These are phyloP conservation scores for Venusia cambrica DNA, from an alignment of 2,888 invertebrate genomes.

Conservation along the genomic window DNA sequence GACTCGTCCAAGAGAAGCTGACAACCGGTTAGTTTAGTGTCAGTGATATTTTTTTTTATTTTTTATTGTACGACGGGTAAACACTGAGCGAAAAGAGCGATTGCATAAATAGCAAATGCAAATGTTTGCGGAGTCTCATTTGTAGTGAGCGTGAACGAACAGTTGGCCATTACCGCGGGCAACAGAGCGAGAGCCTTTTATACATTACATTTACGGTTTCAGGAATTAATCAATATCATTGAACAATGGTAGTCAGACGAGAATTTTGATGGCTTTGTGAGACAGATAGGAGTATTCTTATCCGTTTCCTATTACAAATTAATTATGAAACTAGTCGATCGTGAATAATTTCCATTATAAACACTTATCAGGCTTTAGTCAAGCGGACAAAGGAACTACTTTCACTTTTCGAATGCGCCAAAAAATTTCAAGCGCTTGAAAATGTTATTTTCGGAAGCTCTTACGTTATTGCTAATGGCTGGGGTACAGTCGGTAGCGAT, in stretches of 20 bases:
- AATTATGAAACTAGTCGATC: constrained; percentile 20
- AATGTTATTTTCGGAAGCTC: constrained; percentile 22
- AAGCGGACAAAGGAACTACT: constrained; percentile 19
- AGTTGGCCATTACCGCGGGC: constrained; percentile 13
- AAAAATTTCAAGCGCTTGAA: constrained; percentile 20
- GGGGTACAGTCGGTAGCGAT: constrained; percentile 2
- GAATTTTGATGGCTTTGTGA: too few species aligned
- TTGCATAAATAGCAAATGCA: constrained; percentile 14
- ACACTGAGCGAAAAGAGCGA: constrained; percentile 9
- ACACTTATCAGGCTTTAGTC: constrained; percentile 24
- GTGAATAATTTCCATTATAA: constrained; percentile 25
- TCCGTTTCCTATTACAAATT: constrained; percentile 18
- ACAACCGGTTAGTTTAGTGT: constrained; percentile 11
- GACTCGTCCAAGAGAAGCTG: background rate
- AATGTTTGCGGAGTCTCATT: constrained; percentile 10
- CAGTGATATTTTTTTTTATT: constrained; percentile 10
- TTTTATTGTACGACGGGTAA: too few species aligned
- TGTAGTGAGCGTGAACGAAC: constrained; percentile 9
- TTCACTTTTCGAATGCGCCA: constrained; percentile 25
- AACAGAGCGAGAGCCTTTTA: constrained; percentile 18
- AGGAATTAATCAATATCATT: too few species aligned
- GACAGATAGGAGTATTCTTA: too few species aligned
- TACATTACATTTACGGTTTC: too few species aligned
- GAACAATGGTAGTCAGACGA: too few species aligned
- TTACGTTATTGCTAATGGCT: constrained; percentile 15